A percentile compares a stretch with the other conserved stretches of the same genome.
These are phyloP conservation scores for Fragum whitleyi DNA, from an alignment of 2,888 invertebrate species.

Conservation along the genomic window DNA sequence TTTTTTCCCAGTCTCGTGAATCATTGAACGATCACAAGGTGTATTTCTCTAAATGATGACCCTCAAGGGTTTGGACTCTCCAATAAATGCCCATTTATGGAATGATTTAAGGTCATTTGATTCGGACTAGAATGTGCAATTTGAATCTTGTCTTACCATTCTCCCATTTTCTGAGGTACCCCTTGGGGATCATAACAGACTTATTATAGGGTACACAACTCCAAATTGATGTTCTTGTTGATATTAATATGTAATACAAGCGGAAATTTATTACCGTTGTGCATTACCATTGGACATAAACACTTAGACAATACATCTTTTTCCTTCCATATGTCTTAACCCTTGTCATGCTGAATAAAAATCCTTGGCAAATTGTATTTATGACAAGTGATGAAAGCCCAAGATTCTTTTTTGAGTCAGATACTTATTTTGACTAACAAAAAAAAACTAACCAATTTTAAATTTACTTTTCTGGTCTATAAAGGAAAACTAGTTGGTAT, in stretches of 20 bases:
- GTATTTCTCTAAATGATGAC: slow-evolving; percentile 42
- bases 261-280: slow-evolving; percentile 5
- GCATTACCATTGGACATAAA: neutral
- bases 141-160: slow-evolving; percentile 35
- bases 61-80: slow-evolving; percentile 21
- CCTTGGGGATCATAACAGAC: slow-evolving; percentile 15
- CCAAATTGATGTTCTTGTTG: slow-evolving; percentile 28
- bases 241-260: slow-evolving; percentile 31
- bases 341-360: too few relatives aligned
- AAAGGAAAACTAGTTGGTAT: too few relatives aligned
- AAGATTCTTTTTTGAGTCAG: too few relatives aligned
- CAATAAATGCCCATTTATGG: slow-evolving; percentile 38
- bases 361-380: too few relatives aligned
- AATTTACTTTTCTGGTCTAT: too few relatives aligned
- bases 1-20: slow-evolving; percentile 26
- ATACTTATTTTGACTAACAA: too few relatives aligned
- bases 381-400: too few relatives aligned
- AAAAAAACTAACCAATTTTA: too few relatives aligned
- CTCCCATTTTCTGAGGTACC: slow-evolving; percentile 12
- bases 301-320: neutral
- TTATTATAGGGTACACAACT: slow-evolving; percentile 17
- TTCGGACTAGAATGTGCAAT: slow-evolving; percentile 38
- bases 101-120: slow-evolving; percentile 49
- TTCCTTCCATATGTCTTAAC: neutral
- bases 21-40: slow-evolving; percentile 41